phyloP scores from a whole-genome alignment of 2,113 vertebrate genomes.

The Sapayoa aenigma region DNA sequence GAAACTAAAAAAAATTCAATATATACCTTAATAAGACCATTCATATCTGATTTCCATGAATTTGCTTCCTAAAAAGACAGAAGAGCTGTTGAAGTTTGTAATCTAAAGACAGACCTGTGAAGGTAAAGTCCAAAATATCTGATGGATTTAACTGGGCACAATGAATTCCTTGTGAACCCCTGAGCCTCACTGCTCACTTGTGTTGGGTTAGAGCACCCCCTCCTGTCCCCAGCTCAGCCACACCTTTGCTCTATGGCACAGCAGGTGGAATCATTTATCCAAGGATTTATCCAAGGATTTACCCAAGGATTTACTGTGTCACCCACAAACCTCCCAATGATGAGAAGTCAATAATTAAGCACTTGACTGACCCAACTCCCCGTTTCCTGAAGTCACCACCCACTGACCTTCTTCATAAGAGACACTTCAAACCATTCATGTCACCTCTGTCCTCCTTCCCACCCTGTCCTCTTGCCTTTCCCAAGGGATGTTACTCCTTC shows the following conservation, averaged over 20 bases:
- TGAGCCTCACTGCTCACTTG: background rate
- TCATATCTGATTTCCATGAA: slow-evolving; percentile 35
- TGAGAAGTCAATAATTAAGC: background rate
- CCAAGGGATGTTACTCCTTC: background rate
- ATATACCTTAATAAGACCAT: slow-evolving; percentile 45
- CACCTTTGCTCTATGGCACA: background rate
- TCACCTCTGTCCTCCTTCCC: background rate
- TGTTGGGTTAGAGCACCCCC: slow-evolving; percentile 32
- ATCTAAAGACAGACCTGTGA: background rate
- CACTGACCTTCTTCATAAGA: background rate
- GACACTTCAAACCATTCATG: background rate
- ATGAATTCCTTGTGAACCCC: background rate
- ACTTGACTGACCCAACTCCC: background rate
- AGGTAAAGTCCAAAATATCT: background rate
- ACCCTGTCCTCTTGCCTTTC: background rate
- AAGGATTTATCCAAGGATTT: no score
- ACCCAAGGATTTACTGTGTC: no score
- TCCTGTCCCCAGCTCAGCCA: background rate
- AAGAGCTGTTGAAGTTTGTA: background rate
- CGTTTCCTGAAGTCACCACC: background rate
- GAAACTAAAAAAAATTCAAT: background rate
- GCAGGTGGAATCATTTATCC: background rate
- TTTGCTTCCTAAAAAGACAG: slow-evolving; percentile 54
- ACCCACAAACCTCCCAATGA: background rate
- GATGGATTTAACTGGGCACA: background rate